Base-by-base conservation (phyloP, 23 tunicate species). In the Phallusia fumigata region DNA sequence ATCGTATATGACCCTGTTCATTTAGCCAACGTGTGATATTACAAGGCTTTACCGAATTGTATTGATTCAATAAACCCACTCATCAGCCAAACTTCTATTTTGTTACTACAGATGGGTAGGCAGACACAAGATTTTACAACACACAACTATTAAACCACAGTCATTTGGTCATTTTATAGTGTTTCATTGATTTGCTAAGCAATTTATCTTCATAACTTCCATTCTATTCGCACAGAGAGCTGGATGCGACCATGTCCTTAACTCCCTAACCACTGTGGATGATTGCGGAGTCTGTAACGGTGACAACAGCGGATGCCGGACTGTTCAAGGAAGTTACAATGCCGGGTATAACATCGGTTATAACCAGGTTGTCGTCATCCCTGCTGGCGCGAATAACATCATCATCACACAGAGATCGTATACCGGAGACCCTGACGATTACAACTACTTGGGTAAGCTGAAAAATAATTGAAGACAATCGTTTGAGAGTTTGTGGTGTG, bases 251-350 rank as follows among this genome's bases (percentile, higher is more conserved):
- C 93, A 94, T 50, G 87, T 89, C 10, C 77, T 94, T 0, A 86
- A 86, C 64, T 94, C 98, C 11, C 45, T 44, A 33, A 90, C 98
- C 11, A 80, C 64, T 28, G 88, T 75, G n/a, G 98, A 94, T 75
- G 80, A 72, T 47, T 94, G 98, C 79, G 98, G 98, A 18, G 64
- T 94, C 33, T 94, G 98, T 58, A 89, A 94, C 40, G 98, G 98
- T 0, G 90, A 94, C 53, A 86, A 94, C 81, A 80, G 86, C 51
- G 88, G 53, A 0, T 94, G 98, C 65, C 32, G 86, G 6, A 52
- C 82, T 31, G 86, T 94, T 0, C 74, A 83, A 31, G 93, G 93
- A n/a, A 58, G 80, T 34, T 93, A 84, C 84, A 88, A 93, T 44
- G 22, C 75, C 18, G 88, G 90, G 8, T 75, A 85, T 80, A 80